Evolutionary conservation across 2,888 invertebrate species (phyloP), one percentile per base, ranked within the genome.

Genomic region (Metallyticus violacea): DNA sequence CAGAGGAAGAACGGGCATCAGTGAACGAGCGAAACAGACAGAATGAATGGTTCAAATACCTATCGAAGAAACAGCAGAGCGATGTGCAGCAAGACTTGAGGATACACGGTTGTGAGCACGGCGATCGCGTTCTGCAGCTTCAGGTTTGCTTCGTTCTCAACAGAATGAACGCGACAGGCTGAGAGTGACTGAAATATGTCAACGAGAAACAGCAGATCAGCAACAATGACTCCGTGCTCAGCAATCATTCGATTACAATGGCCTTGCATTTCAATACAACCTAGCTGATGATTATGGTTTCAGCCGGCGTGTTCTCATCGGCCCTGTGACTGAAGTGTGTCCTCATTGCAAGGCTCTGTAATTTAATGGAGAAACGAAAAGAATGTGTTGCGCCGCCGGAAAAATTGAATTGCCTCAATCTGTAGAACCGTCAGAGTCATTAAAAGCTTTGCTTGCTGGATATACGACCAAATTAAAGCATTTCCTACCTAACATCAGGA

Each of bases 141-240:
- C 79, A 29, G 85, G 81, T 86, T 81, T 86, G 77, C 62, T 86
- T 81, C 26, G 81, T 86, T 86, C 3, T 86, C 81, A 86, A 86
- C 76, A 86, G 26, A 86, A 86, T 86, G 81, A 28, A 78, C 6
- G 82, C 30, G 78, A 83, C 29, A 82, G 78, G 86, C 78, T 86
- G 86, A 86, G 87, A 87, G 29, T 79, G 85, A 81, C 87, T 87
- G 86, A 86, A 87, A 87, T 78, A 80, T 85, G 84, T 85, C 85
- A 87, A 87, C 87, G 81, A 80, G 80, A 85, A 88, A 87, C 88
- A 87, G 88, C 88, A 87, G 79, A 85, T 85, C 85, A 88, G 82
- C 78, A 22, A 86, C 85, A n/a, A n/a, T n/a, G n/a, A n/a, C 27
- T 85, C 29, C 77, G 85, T 79, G 85, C 85, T 87, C 62, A 87